phyloP scores from a whole-genome alignment of 2,797 vertebrate genomes.

The Pachyuromys duprasi region DNA sequence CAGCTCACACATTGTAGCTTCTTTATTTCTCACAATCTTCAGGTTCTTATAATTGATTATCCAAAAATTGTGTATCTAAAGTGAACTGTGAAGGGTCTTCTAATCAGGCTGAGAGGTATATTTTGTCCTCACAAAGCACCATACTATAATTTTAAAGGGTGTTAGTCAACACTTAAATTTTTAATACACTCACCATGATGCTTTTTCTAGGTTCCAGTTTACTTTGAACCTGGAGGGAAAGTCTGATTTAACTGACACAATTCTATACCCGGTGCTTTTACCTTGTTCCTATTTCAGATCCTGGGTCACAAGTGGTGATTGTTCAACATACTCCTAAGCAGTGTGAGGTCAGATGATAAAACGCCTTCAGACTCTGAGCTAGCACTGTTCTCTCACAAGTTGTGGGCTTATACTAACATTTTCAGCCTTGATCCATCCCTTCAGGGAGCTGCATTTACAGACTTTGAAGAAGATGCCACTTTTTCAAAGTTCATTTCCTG shows the following conservation, averaged over 20 bases:
- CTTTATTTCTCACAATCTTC: background rate
- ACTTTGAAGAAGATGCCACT: conserved; percentile 9
- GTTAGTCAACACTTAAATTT: background rate
- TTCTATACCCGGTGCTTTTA: background rate
- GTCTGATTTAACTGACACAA: conserved; percentile 28
- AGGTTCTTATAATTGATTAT: background rate
- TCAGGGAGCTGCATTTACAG: background rate
- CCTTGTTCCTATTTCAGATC: background rate
- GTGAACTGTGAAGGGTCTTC: background rate
- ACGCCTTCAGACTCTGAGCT: background rate
- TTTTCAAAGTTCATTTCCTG: conserved; percentile 51
- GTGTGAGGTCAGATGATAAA: background rate
- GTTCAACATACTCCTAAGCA: background rate
- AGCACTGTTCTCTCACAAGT: background rate
- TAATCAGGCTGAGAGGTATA: background rate
- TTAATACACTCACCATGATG: background rate
- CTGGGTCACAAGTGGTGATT: background rate
- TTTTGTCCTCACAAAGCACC: background rate
- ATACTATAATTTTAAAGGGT: conserved; percentile 28
- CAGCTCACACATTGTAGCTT: background rate
- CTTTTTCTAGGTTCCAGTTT: conserved; percentile 31
- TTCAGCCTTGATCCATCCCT: background rate
- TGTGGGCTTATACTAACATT: background rate
- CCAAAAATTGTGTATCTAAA: background rate
- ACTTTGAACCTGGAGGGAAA: background rate